Percentiles rank a stretch among this genome's conserved stretches.
These are phyloP conservation scores for Acanthochromis polyacanthus DNA, from an alignment of 2,113 vertebrate genomes.

Conservation along the genomic window DNA sequence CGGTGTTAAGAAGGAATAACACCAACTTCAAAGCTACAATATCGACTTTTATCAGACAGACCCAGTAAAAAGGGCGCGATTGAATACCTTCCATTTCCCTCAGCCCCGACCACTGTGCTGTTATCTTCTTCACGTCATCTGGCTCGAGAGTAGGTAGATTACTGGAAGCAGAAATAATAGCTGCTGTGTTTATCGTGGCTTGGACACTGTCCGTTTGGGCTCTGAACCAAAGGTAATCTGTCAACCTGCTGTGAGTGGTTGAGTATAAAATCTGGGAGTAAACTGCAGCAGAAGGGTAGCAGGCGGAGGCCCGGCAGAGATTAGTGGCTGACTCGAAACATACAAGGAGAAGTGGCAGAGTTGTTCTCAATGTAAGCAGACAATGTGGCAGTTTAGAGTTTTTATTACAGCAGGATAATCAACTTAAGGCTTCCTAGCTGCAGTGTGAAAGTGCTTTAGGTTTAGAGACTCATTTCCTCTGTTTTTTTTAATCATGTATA, in stretches of 20 bases:
- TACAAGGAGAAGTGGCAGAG: slow-evolving; percentile 9
- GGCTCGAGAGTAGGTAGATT: slow-evolving; percentile 71
- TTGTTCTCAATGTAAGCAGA: background rate
- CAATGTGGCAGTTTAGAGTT: slow-evolving; percentile 45
- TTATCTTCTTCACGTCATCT: slow-evolving; percentile 77
- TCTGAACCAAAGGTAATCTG: slow-evolving; percentile 76
- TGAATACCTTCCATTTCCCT: slow-evolving; percentile 58
- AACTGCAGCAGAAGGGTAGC: slow-evolving; percentile 44
- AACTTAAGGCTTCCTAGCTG: slow-evolving; percentile 24
- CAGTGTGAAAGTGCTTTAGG: slow-evolving; percentile 19
- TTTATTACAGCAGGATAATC: slow-evolving; percentile 52
- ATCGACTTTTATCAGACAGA: slow-evolving; percentile 53
- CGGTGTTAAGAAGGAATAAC: slow-evolving; percentile 58
- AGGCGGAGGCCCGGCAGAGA: slow-evolving; percentile 48
- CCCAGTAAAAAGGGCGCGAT: slow-evolving; percentile 23
- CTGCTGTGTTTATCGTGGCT: slow-evolving; percentile 77
- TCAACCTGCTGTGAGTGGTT: slow-evolving; percentile 71
- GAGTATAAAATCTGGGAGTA: slow-evolving; percentile 63
- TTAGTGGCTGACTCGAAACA: slow-evolving; percentile 31
- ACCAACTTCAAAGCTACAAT: slow-evolving; percentile 61
- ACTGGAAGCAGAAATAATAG: slow-evolving; percentile 81
- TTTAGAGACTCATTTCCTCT: slow-evolving; percentile 2
- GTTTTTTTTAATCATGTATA: background rate
- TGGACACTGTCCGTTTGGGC: slow-evolving; percentile 74
- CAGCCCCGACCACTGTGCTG: slow-evolving; percentile 50